Evolutionary conservation across 2,113 vertebrate species (phyloP).

Genomic region (Stomatorhinus ivindoensis): DNA sequence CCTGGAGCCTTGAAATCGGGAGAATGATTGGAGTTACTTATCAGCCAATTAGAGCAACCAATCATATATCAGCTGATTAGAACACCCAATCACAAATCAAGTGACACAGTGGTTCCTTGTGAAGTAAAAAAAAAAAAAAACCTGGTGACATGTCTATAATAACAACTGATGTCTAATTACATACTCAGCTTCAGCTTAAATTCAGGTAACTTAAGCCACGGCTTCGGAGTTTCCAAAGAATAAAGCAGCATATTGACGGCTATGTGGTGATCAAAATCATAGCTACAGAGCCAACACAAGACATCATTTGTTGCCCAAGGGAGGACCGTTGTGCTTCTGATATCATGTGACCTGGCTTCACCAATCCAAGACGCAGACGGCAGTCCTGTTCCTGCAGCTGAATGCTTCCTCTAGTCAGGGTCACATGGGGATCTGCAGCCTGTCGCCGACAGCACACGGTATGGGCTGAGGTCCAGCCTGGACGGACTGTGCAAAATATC

Average conservation of each 20-base stretch:
- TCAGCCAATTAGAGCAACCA: not conserved
- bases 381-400: not conserved
- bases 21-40: not conserved
- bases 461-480: not conserved
- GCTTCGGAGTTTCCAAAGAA: not conserved
- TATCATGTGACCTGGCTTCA: not conserved
- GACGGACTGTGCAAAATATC: not conserved
- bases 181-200: too few relatives aligned
- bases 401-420: not conserved
- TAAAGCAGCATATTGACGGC: not conserved
- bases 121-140: not conserved
- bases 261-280: not conserved
- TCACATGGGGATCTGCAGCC: not conserved
- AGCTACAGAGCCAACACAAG: not conserved
- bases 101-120: not conserved
- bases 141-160: not conserved
- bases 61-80: not conserved
- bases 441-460: not conserved
- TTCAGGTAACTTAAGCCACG: too few relatives aligned
- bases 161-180: too few relatives aligned
- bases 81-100: not conserved
- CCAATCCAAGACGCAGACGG: not conserved
- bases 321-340: not conserved
- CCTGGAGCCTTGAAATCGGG: not conserved
- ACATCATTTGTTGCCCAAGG: not conserved